Conservation (phyloP, 2,113 vertebrate species). For the Trichechus manatus region DNA sequence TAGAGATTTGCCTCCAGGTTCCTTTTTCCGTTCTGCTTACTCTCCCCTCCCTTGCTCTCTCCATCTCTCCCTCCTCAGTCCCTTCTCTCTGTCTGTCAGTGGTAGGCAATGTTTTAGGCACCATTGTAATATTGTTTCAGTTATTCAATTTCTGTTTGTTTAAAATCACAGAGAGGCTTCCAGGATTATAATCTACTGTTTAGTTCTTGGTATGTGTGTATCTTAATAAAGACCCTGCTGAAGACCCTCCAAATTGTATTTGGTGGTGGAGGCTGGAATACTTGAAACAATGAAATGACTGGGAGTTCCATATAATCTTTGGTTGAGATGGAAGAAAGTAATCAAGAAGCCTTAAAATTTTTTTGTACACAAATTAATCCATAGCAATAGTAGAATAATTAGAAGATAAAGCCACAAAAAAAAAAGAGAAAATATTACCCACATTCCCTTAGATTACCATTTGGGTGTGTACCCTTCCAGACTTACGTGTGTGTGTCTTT, state of each 20-base stretch:
- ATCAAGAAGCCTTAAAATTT: slow-evolving; percentile 14
- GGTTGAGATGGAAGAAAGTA: slow-evolving; percentile 14
- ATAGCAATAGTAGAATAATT: neutral
- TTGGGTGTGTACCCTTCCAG: neutral
- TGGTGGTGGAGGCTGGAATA: neutral
- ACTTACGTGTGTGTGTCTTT: neutral
- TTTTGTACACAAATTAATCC: slow-evolving; percentile 6
- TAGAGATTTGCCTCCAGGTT: neutral
- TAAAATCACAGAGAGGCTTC: neutral
- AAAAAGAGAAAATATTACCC: slow-evolving; percentile 31
- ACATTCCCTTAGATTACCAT: neutral
- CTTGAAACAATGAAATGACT: slow-evolving; percentile 51
- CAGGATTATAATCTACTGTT: neutral
- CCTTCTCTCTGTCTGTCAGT: neutral
- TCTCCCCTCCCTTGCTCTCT: neutral
- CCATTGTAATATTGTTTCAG: neutral
- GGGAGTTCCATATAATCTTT: slow-evolving; percentile 15
- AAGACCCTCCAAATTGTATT: slow-evolving; percentile 3
- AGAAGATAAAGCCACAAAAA: slow-evolving; percentile 11
- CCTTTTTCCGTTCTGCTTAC: neutral
- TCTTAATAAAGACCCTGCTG: neutral
- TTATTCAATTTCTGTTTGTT: slow-evolving; percentile 9
- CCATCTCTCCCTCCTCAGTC: neutral
- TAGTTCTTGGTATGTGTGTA: slow-evolving; percentile 8
- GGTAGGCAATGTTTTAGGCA: neutral